Base-by-base conservation (phyloP, 2,113 vertebrate genomes). In the Gymnocephalus cernua region DNA sequence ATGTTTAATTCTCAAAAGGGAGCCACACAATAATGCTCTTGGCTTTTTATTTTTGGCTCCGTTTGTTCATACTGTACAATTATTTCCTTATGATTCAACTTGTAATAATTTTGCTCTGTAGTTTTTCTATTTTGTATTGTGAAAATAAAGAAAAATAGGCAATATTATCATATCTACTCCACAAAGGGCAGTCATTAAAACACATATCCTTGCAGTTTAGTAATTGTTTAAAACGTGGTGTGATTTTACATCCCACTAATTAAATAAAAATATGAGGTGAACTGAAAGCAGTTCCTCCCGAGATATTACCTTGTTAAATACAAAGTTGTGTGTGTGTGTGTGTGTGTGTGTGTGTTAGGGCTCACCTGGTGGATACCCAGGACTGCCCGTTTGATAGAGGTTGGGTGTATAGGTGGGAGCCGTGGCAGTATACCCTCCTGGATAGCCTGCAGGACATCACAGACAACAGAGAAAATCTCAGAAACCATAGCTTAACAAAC, bases 321-420 rank as follows among this genome's bases (percentile, higher is more conserved):
- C 45, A 48, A 35, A 62, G 9, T 57, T 73, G n/a, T n/a, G n/a
- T n/a, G n/a, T n/a, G n/a, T n/a, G n/a, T n/a, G n/a, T n/a, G 44
- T 59, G 38, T 48, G 4, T 12, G 50, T 27, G 56, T 48, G 41
- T 32, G 66, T 27, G 38, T 41, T 7, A 13, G 11, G 14, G 44
- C 84, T 91, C 75, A 94, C 94, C 94, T 97, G 96, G 97, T 94
- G 98, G 98, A 19, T 99, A 99, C 92, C 97, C 98, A 1, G 98
- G 97, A 94, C 96, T 99, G 88, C 96, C 97, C 88, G 98, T 97
- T 81, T 98, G 96, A 86, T 99, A 99, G 88, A 99, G 96, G 91
- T 98, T 99, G 81, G 97, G 97, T 71, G 98, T 98, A 94, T 99
- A 99, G 90, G 97, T 95, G 79, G 97, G 97, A 57, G 97, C 97